Evolutionary conservation across 2,797 vertebrate species (phyloP).

Genomic region (Micrastur ruficollis): DNA sequence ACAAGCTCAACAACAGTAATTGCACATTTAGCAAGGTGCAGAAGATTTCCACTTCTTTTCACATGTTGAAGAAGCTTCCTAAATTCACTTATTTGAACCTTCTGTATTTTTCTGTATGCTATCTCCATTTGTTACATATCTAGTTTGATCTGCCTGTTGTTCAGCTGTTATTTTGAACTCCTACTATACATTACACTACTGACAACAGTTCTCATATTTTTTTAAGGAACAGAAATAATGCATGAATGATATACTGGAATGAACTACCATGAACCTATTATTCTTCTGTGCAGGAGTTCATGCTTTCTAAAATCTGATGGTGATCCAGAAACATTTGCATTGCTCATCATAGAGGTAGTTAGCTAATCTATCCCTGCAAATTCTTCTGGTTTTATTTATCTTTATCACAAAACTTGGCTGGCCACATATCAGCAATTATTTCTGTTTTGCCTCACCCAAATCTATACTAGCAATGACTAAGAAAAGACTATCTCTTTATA

Average conservation of each 20-base stretch:
- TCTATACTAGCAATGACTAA: background rate
- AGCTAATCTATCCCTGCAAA: background rate
- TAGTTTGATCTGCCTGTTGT: background rate
- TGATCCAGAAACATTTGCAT: background rate
- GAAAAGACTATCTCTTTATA: background rate
- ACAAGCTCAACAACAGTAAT: background rate
- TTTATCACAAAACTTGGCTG: background rate
- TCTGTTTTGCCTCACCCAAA: background rate
- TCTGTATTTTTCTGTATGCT: background rate
- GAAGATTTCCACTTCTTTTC: background rate
- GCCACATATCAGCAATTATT: background rate
- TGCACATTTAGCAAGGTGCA: background rate
- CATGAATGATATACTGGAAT: background rate
- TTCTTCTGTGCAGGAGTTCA: background rate
- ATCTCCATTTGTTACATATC: background rate
- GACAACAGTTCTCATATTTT: background rate
- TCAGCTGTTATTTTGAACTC: background rate
- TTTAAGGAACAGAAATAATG: background rate
- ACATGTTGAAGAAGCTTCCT: background rate
- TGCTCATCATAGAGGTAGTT: background rate
- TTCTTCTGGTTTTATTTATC: background rate
- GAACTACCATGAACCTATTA: background rate
- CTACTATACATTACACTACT: background rate
- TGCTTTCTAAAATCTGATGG: background rate
- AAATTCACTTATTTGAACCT: background rate